Base-by-base conservation (phyloP, 2,888 invertebrate species). In the Anoncus sp. region DNA sequence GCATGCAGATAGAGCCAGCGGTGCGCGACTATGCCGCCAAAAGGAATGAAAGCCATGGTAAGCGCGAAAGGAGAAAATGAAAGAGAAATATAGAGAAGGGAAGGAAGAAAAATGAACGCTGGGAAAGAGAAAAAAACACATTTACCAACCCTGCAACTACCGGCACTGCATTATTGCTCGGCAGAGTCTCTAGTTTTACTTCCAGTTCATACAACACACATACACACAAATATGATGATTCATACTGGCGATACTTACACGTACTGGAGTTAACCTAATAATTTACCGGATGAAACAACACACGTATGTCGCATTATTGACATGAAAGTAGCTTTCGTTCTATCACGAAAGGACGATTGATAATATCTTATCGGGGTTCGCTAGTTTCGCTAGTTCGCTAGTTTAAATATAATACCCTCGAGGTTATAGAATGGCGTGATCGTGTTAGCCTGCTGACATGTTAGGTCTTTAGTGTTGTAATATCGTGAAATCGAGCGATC, bases 1-100 rank as follows among this genome's bases (percentile, higher is more conserved):
- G 84, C 83, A 86, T 83, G 86, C 81, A 83, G 84, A 85, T 85
- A 73, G 67, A 59, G 65, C 57, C 59, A 6, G 35, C 14, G 27
- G 12, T 5, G 20, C 27, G 16, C 72, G 60, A 20, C 20, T 27
- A 16, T 27, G 40, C 47, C 43, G 47, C 65, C 57, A 66, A 76
- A 71, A 62, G 53, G 59, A 67, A 79, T 75, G 70, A 75, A 75
- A 66, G 43, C 47, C 63, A 22, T 6, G 40, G 59, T 20, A 40
- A 67, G 63, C 43, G 51, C 49, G 60, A 27, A 53, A 67, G 27
- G 72, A 43, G 59, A 14, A 69, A 55, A 55, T 40, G 63, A 49
- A 51, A 49, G 57, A 53, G 74, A 55, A 47, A 51, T 24, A 47
- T 57, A 35, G 20, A 24, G 59, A 49, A 27, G 55, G 51, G 22